Evolutionary conservation across 2,888 invertebrate species (phyloP).

Genomic region (Clitarchus hookeri): DNA sequence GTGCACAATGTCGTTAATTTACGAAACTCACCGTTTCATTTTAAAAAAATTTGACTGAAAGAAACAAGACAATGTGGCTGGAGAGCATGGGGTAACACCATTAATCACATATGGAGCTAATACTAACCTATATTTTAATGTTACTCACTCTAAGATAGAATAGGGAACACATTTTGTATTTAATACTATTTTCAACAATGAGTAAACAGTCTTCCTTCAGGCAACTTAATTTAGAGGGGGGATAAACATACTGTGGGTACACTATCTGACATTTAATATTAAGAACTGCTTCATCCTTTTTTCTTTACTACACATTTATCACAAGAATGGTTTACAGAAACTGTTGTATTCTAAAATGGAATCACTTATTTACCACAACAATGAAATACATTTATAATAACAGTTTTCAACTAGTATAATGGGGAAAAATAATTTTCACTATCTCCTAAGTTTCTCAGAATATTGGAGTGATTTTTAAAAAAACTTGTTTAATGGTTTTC

Average conservation of each 20-base stretch:
- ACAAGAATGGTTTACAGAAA: too few species aligned
- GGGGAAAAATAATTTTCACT: too few species aligned
- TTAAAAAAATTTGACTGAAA: neutral
- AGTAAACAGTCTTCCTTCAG: conserved; percentile 11
- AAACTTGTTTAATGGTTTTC: too few species aligned
- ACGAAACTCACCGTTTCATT: neutral
- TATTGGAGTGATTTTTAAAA: too few species aligned
- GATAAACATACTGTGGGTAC: neutral
- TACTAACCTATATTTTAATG: neutral
- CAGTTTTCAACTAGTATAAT: too few species aligned
- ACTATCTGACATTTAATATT: neutral
- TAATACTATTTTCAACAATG: conserved; percentile 24
- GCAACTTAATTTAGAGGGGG: neutral
- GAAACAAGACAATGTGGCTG: neutral
- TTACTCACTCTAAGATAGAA: neutral
- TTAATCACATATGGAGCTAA: neutral
- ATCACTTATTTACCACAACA: too few species aligned
- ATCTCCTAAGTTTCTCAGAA: too few species aligned
- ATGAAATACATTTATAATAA: too few species aligned
- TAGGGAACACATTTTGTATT: neutral
- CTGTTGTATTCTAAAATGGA: too few species aligned
- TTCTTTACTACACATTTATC: too few species aligned
- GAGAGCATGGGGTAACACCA: neutral
- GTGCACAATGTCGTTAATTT: neutral
- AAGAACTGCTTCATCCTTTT: neutral